phyloP scores from a whole-genome alignment of 2,888 invertebrate genomes.

The Calliphora vomitoria region DNA sequence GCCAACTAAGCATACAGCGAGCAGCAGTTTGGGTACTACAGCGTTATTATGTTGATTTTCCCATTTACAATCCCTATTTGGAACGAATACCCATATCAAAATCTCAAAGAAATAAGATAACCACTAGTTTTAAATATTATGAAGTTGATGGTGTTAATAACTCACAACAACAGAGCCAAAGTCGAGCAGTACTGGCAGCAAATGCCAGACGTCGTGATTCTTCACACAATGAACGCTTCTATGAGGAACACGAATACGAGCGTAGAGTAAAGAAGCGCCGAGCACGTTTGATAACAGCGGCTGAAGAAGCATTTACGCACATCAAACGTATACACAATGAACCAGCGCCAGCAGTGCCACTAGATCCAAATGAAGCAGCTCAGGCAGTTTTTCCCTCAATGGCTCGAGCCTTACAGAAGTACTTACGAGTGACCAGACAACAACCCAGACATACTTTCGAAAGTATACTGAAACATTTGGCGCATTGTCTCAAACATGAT shows the following conservation, averaged over 20 bases:
- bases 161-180: slow-evolving; percentile 89
- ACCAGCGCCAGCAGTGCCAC: slow-evolving; percentile 91
- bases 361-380: slow-evolving; percentile 98
- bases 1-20: slow-evolving; percentile 96
- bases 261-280: slow-evolving; percentile 95
- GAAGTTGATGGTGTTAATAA: slow-evolving; percentile 95
- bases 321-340: slow-evolving; percentile 92
- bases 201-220: slow-evolving; percentile 94
- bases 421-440: slow-evolving; percentile 96
- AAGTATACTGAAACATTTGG: slow-evolving; percentile 94
- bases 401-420: slow-evolving; percentile 98
- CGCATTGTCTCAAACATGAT: slow-evolving; percentile 96
- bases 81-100: slow-evolving; percentile 95
- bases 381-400: slow-evolving; percentile 99
- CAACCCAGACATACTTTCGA: slow-evolving; percentile 98
- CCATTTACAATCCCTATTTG: slow-evolving; percentile 98
- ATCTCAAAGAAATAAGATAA: slow-evolving; percentile 89
- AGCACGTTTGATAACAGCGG: slow-evolving; percentile 95
- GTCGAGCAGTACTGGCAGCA: slow-evolving; percentile 89
- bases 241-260: slow-evolving; percentile 99
- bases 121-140: slow-evolving; percentile 97
- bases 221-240: slow-evolving; percentile 98
- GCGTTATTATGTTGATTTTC: slow-evolving; percentile 97
- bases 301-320: slow-evolving; percentile 99
- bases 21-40: slow-evolving; percentile 98